Base-by-base conservation (phyloP, 2,797 vertebrate genomes). In the Acipenser transmontanus region DNA sequence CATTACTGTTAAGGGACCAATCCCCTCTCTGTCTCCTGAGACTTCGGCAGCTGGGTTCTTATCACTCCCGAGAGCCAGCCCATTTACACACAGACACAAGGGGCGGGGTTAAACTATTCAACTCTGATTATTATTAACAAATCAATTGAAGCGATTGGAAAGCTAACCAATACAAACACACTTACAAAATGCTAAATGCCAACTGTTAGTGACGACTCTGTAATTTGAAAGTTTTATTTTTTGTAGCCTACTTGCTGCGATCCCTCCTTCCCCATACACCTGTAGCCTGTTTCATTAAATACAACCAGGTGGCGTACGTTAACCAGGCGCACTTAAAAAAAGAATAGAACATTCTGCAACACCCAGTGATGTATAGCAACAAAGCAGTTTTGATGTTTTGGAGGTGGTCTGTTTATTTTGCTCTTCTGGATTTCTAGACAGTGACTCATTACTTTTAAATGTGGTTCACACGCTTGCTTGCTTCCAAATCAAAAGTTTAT, bases 291-390 rank as follows among this genome's bases (percentile, higher is more conserved):
- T 82, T 82, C 75, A 77, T 74, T 71, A 79, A 71, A 82, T 70
- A 78, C 86, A 89, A 84, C 64, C 85, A 91, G 88, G 81, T 87
- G 89, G 87, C 88, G 84, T 79, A 73, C 76, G 72, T 78, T 81
- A 80, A 78, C 85, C 79, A 78, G 76, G 61, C 34, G 34, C 34
- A 34, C 34, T 34, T 34, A 34, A 34, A 34, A 34, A 34, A 34
- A 34, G 34, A 34, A 34, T 4, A 34, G 3, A 34, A 34, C 34
- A 34, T 34, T 17, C 17, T 34, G 34, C 34, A 34, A 34, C 34
- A 34, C 34, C 34, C 34, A 4, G 34, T 34, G 34, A 34, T 34
- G 34, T 34, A 34, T 34, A 34, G 4, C 34, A 34, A 4, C 34
- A 34, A 34, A 34, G 2, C 20, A 34, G 20, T 34, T 34, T 34